Base-by-base conservation (phyloP, 2,888 invertebrate species). In the Tenthredo distinguenda region DNA sequence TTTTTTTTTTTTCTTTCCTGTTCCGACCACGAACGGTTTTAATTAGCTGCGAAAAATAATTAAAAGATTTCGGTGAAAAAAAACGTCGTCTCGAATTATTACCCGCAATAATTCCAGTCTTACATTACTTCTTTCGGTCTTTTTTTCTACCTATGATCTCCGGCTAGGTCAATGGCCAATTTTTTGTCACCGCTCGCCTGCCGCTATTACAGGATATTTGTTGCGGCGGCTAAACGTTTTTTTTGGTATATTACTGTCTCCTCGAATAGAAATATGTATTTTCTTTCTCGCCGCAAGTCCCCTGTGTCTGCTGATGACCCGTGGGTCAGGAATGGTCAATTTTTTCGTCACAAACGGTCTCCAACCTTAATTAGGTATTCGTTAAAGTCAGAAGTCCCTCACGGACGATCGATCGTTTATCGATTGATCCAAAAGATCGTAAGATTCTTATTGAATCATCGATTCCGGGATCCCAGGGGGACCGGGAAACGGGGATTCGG, bases 401-500 rank as follows among this genome's bases (percentile, higher is more conserved):
- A 4, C 3, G 50, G 40, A 12, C 37, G 62, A 62, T 62, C 40
- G 37, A 21, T 31, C 62, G 40, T 3, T 40, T 62, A 40, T 40
- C 40, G 50, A 81, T 81, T 40, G 55, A 40, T 40, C 4, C 2
- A 15, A 43, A 43, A 74, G 4, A 43, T 74, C 21, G 40, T 5
- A 40, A 77, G 55, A 77, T 55, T 55, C 55, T 37, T 31, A 21
- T 34, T 43, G 72, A 40, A 37, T 43, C n/a, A 40, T 74, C 10
- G 43, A 43, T 40, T 40, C 72, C n/a, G 21, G 40, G n/a, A 74
- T 43, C 43, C 72, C 43, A 18, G 15, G 43, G 21, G 43, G n/a
- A 71, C 2, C 21, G 76, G 31, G 50, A 55, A 55, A 77, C 34
- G 77, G 18, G 18, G 43, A 74, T 74, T 43, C 77, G 50, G 77